phyloP scores from a whole-genome alignment of 2,888 invertebrate species.

The Dioctria rufipes region DNA sequence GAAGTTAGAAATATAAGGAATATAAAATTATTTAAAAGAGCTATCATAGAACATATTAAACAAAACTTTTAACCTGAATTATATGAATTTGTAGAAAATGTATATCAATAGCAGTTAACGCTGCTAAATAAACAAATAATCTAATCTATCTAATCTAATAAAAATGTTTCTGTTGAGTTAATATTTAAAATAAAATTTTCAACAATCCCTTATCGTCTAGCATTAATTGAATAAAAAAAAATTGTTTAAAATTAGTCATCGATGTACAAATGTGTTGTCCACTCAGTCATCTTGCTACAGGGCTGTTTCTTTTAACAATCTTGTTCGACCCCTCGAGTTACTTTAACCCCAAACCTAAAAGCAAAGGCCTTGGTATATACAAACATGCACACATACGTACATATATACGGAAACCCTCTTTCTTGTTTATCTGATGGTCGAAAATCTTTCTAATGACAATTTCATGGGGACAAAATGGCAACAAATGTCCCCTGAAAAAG shows the following conservation, averaged over 20 bases:
- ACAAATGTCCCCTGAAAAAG: slow-evolving; percentile 57
- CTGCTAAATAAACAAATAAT: no score
- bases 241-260: slow-evolving; percentile 45
- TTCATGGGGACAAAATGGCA: slow-evolving; percentile 60
- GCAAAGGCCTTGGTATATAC: no score
- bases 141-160: no score
- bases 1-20: no score
- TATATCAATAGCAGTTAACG: no score
- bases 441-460: slow-evolving; percentile 60
- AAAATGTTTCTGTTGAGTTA: no score
- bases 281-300: slow-evolving; percentile 32
- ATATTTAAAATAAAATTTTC: no score
- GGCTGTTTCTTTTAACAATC: slow-evolving; percentile 35
- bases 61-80: no score
- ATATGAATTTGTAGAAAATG: no score
- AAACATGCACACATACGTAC: not conserved
- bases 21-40: no score
- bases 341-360: slow-evolving; percentile 4
- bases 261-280: not conserved
- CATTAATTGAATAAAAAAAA: slow-evolving; percentile 40
- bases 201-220: not conserved
- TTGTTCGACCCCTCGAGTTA: not conserved
- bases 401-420: not conserved
- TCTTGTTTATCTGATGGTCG: slow-evolving; percentile 58
- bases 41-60: no score